A percentile compares a stretch with the other conserved stretches of the same genome.
phyloP scores from a whole-genome alignment of 2,888 invertebrate species.

The Scrobipalpa atriplicella region DNA sequence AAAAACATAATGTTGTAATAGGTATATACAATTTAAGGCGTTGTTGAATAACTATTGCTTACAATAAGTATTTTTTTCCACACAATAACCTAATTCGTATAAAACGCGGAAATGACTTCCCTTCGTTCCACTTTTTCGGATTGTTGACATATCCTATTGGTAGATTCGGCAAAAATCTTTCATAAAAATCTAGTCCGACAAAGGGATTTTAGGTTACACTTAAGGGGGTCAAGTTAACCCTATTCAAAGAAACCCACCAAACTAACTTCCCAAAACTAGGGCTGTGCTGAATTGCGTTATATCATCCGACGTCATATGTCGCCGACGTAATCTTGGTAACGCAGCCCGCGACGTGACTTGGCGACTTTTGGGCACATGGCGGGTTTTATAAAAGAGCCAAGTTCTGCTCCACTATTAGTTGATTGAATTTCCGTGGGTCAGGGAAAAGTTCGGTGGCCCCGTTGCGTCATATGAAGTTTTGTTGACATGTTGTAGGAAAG shows the following conservation, averaged over 20 bases:
- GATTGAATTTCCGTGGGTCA: constrained; percentile 3
- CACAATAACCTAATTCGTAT: no score
- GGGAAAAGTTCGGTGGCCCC: constrained; percentile 8
- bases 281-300: constrained; percentile 11
- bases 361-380: constrained; percentile 15
- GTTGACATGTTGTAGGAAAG: neutral
- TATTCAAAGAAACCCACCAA: neutral
- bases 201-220: neutral
- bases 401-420: constrained; percentile 8
- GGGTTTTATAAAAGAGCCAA: neutral
- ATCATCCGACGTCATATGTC: constrained; percentile 13
- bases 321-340: constrained; percentile 3
- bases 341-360: constrained; percentile 8
- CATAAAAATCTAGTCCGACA: neutral
- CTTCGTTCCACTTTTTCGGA: no score
- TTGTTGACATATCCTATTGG: no score
- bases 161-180: neutral
- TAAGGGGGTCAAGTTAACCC: neutral
- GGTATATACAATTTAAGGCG: no score
- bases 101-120: no score
- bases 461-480: constrained; percentile 5
- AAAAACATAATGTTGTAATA: no score
- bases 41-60: no score
- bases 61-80: no score
- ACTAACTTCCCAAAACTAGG: neutral